Percentiles rank a stretch among this genome's conserved stretches.
Conservation (phyloP, 2,113 vertebrate species). For the Ivindomyrus marchei region DNA sequence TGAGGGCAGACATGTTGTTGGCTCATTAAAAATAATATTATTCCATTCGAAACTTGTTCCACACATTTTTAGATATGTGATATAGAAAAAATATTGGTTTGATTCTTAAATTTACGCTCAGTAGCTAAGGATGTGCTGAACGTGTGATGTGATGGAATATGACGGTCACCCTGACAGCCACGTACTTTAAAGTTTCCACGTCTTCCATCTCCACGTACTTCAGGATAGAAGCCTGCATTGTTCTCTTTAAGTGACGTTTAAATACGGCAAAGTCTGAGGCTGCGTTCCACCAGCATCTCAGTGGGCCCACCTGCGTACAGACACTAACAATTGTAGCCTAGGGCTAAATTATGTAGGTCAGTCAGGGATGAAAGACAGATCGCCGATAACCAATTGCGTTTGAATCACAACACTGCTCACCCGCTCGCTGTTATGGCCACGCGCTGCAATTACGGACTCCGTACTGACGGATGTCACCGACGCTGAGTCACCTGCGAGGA, state of each 20-base stretch:
- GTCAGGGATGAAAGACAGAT: neutral
- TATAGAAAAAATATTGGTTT: neutral
- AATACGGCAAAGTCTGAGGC: neutral
- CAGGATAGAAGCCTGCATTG: neutral
- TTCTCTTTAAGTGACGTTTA: neutral
- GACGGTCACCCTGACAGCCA: neutral
- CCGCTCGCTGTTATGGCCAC: neutral
- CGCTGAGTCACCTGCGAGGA: neutral
- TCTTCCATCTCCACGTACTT: neutral
- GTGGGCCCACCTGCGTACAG: neutral
- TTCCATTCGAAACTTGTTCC: neutral
- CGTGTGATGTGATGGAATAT: neutral
- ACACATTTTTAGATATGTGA: neutral
- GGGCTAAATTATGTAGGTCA: neutral
- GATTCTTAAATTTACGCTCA: neutral
- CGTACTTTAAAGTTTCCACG: neutral
- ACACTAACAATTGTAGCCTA: neutral
- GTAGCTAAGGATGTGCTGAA: neutral
- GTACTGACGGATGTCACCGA: neutral
- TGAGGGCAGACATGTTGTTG: neutral
- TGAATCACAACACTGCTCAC: neutral
- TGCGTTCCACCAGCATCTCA: neutral
- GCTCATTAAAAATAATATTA: neutral
- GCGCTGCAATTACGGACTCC: neutral
- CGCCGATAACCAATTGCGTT: neutral